A percentile compares a stretch with the other conserved stretches of the same genome.
phyloP scores from a whole-genome alignment of 2,888 invertebrate species.

The Cetonia aurata region DNA sequence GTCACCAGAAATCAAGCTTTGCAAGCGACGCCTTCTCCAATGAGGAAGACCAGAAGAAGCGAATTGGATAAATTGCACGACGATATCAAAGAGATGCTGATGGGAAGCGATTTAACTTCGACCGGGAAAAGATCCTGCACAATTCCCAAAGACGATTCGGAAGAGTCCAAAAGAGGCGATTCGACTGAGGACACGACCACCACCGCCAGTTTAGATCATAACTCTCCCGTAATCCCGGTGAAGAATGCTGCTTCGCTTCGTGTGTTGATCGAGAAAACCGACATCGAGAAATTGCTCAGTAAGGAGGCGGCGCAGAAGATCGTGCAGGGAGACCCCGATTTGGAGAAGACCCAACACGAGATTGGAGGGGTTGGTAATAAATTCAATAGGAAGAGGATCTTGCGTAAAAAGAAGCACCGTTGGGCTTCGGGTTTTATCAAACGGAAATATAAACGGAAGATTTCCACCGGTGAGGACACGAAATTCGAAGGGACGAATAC shows the following conservation, averaged over 20 bases:
- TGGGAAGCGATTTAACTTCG: constrained; percentile 74
- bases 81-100: constrained; percentile 79
- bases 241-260: constrained; percentile 48
- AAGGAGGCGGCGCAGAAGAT: constrained; percentile 11
- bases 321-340: background rate
- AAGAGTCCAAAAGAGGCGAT: constrained; percentile 40
- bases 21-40: constrained; percentile 35
- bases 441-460: constrained; percentile 62
- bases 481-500: too few relatives aligned
- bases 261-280: constrained; percentile 58
- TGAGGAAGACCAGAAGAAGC: constrained; percentile 61
- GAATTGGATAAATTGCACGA: constrained; percentile 77
- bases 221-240: constrained; percentile 48
- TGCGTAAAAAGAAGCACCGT: constrained; percentile 42
- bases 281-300: constrained; percentile 46
- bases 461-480: constrained; percentile 44
- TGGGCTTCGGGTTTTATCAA: constrained; percentile 60
- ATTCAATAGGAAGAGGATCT: constrained; percentile 33
- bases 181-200: constrained; percentile 43
- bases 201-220: background rate
- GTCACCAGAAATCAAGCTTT: constrained; percentile 4
- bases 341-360: constrained; percentile 8
- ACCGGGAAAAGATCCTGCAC: constrained; percentile 75
- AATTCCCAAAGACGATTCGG: constrained; percentile 30
- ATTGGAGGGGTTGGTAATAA: background rate